A percentile compares a stretch with the other conserved stretches of the same genome.
phyloP scores from a whole-genome alignment of 2,888 invertebrate genomes.

The Eupithecia subumbrata region DNA sequence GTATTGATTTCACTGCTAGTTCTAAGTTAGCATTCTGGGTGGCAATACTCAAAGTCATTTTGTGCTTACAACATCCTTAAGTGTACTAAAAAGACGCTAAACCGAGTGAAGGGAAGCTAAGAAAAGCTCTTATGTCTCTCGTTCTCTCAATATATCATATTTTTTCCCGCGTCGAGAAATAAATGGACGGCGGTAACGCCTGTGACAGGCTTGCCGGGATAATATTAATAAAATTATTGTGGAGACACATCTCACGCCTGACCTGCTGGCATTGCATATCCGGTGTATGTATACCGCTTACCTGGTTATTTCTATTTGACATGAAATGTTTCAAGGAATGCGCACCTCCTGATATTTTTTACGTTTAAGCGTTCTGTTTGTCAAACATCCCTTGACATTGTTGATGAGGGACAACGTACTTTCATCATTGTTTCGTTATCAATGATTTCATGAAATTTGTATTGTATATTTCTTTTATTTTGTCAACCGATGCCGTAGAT shows the following conservation, averaged over 20 bases:
- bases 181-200: conserved; percentile 78
- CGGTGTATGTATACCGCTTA: background rate
- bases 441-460: no score
- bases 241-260: conserved; percentile 74
- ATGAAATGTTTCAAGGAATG: no score
- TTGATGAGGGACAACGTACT: no score
- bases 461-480: no score
- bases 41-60: background rate
- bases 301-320: no score
- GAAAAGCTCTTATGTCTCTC: conserved; percentile 76
- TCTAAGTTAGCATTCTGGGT: background rate
- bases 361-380: background rate
- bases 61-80: conserved; percentile 37
- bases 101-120: conserved; percentile 68
- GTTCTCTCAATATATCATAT: conserved; percentile 82
- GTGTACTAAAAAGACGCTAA: conserved; percentile 69
- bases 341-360: background rate
- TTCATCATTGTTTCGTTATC: no score
- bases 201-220: conserved; percentile 81
- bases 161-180: conserved; percentile 77
- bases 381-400: no score
- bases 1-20: background rate
- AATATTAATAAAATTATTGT: conserved; percentile 84
- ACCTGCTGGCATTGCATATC: conserved; percentile 55
- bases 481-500: no score